Evolutionary conservation across 2,113 vertebrate species (phyloP), one percentile per base, ranked within the genome.

Genomic region (Xenopus borealis): DNA sequence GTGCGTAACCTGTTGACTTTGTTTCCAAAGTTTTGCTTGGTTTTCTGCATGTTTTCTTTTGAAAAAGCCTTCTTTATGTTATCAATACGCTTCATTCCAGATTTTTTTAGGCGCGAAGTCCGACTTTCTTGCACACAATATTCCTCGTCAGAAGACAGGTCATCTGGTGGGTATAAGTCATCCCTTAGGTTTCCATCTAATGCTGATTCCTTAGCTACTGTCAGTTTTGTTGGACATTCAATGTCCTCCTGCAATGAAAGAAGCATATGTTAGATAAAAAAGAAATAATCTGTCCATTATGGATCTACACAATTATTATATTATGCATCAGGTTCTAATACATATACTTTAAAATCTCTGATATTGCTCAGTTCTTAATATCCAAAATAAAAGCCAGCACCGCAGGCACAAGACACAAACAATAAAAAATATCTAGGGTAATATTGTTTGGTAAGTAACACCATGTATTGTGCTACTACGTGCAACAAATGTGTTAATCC

Each of bases 91-190:
- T 94, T 94, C 83, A 89, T 92, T 72, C 97, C 88, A 0, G 94
- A 93, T 79, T 95, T 96, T 83, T 92, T 98, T 78, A 99, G 82
- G 44, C 89, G 93, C 4, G 92, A 69, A 20, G 92, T 89, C 73
- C 88, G 91, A 19, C 94, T 89, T 78, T 99, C 97, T 82, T 93
- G 89, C 0, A 94, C 85, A 57, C 93, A 91, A 83, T 95, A 96
- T 74, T 99, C 96, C 83, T 99, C 97, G 18, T 98, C 97, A 0
- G 96, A 98, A 69, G 97, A 99, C 14, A 99, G 93, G 80, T 99
- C 96, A n/a, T 89, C 86, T 0, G 95, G 94, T 69, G 89, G 76
- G 18, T 93, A 93, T 27, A 27, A 27, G 23, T 27, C 23, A 27
- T 27, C 23, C 23, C 23, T 27, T 7, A 92, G 63, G 83, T 85